A percentile compares a stretch with the other conserved stretches of the same genome.
phyloP scores from a whole-genome alignment of 2,888 invertebrate genomes.

The Drosophila anomelani region DNA sequence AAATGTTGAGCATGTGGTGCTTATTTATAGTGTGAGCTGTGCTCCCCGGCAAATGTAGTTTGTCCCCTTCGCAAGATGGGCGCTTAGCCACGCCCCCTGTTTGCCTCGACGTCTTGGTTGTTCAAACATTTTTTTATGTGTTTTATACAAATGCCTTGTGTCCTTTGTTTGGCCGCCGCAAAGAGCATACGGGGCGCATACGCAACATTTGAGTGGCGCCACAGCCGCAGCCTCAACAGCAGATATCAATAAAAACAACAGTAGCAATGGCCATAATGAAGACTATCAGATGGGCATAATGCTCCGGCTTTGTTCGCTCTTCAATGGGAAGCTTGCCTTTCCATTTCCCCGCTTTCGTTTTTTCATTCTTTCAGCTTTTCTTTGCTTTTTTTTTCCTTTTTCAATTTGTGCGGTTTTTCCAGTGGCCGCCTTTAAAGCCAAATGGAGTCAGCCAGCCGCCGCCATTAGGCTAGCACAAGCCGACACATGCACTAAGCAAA shows the following conservation, averaged over 20 bases:
- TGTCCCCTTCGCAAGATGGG: not conserved
- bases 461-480: constrained; percentile 23
- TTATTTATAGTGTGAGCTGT: constrained; percentile 66
- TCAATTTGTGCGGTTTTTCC: constrained; percentile 20
- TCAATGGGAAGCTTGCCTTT: constrained; percentile 22
- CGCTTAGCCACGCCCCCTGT: constrained; percentile 5
- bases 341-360: not conserved
- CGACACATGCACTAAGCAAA: constrained; percentile 45
- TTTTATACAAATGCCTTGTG: constrained; percentile 64
- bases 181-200: constrained; percentile 53
- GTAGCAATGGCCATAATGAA: constrained; percentile 44
- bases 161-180: constrained; percentile 29
- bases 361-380: not conserved
- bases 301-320: constrained; percentile 44
- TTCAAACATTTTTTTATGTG: constrained; percentile 52
- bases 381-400: not conserved
- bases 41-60: constrained; percentile 29
- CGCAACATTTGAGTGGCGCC: constrained; percentile 76
- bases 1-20: constrained; percentile 75
- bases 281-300: constrained; percentile 60
- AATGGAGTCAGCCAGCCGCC: constrained; percentile 6
- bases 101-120: constrained; percentile 2
- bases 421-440: constrained; percentile 46
- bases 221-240: constrained; percentile 37
- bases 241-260: constrained; percentile 48